These are phyloP conservation scores for Punctoribates punctum DNA, from an alignment of 2,888 invertebrate species.

Conservation along the genomic window DNA sequence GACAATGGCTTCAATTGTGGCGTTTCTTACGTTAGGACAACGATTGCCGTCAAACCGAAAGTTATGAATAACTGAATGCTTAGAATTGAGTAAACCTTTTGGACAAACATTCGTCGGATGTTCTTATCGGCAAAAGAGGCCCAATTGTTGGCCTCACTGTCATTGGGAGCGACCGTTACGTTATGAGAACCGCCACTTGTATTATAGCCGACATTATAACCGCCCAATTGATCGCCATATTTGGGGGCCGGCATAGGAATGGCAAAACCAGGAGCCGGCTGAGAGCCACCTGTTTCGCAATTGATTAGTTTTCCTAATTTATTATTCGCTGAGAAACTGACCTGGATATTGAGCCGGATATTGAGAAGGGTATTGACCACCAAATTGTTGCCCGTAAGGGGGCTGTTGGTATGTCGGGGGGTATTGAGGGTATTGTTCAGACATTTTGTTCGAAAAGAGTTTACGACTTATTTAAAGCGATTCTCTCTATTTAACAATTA, in stretches of 20 bases:
- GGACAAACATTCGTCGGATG: slow-evolving; percentile 45
- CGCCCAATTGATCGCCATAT: background rate
- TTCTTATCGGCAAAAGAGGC: slow-evolving; percentile 46
- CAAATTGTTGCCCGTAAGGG: background rate
- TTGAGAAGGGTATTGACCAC: no score
- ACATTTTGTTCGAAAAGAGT: background rate
- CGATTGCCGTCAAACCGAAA: slow-evolving; percentile 14
- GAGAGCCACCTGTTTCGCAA: background rate
- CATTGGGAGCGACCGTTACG: background rate
- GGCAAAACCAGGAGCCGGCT: background rate
- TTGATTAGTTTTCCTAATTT: background rate
- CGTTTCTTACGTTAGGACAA: slow-evolving; percentile 14
- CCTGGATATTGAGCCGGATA: no score
- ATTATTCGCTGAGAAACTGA: background rate
- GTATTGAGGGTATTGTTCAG: slow-evolving; percentile 5
- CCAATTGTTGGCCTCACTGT: slow-evolving; percentile 35
- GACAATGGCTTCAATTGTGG: background rate
- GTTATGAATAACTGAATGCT: slow-evolving; percentile 16
- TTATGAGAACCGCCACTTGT: background rate
- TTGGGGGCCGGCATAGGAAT: background rate
- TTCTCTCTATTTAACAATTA: no score
- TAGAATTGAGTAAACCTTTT: slow-evolving; percentile 46
- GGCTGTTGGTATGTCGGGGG: background rate
- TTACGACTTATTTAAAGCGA: no score
- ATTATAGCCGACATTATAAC: background rate